Base-by-base conservation (phyloP, 2,888 invertebrate species). In the Antitype chi region DNA sequence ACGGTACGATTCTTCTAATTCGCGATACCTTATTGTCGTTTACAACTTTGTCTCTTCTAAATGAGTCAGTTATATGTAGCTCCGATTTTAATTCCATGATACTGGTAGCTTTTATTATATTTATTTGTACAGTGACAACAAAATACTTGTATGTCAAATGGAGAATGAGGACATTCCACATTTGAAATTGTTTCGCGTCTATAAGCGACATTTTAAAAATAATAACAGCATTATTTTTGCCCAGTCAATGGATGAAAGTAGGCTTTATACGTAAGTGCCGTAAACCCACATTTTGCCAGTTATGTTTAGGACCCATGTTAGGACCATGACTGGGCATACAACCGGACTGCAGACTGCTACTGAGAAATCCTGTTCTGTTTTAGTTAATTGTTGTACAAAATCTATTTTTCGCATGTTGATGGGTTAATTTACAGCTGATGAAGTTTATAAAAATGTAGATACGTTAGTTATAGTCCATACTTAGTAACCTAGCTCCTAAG, bases 21-120 rank as follows among this genome's bases (percentile, higher is more conserved):
- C 66, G 76, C 69, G 62, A 80, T 74, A 71, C 77, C 77, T 93
- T 94, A 94, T 94, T 94, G 94, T 94, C 94, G 90, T 90, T 90
- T 93, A 81, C 83, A 82, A 78, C 47, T 53, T 76, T 75, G 23
- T 78, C 73, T 74, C 79, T 60, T 77, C 71, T 76, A 66, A 2
- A 63, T 57, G 28, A 59, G 32, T 55, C 60, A 71, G 47, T 73
- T 53, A 32, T 60, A 76, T 68, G 28, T 60, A 53, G 57, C 38
- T 74, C 55, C 43, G 32, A 68, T 55, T 17, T 25, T 63, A 59
- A 71, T 62, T 28, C 28, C 74, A 53, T 53, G 63, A 74, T 47
- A 57, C 23, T 69, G 43, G 20, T 47, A 55, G 47, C 15, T 57
- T 47, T 5, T 38, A 38, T 53, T 53, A 60, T 3, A 28, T 62